phyloP scores from a whole-genome alignment of 2,888 invertebrate species.

The Acanthosoma haemorrhoidale region DNA sequence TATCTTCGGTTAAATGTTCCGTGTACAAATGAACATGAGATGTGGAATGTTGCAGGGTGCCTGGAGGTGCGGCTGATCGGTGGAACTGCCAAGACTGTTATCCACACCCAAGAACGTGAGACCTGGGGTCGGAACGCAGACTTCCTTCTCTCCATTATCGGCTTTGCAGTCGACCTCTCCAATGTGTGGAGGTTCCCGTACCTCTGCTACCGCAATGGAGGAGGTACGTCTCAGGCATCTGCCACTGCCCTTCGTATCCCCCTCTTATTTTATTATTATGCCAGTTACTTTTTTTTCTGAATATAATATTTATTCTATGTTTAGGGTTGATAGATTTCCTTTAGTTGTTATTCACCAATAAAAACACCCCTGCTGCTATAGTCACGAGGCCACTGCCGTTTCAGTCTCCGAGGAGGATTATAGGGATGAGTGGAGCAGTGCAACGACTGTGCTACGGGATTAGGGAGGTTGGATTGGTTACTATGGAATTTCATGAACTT shows the following conservation, averaged over 20 bases:
- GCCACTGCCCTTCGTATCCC: background rate
- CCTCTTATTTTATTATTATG: background rate
- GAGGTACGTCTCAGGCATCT: slow-evolving; percentile 55
- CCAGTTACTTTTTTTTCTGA: background rate
- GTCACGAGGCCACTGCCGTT: too few species aligned
- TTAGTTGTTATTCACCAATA: too few species aligned
- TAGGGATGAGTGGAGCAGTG: too few species aligned
- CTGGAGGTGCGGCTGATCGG: slow-evolving; percentile 35
- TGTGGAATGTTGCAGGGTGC: slow-evolving; percentile 28
- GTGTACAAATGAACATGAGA: too few species aligned
- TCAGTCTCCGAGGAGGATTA: too few species aligned
- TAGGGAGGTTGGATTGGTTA: too few species aligned
- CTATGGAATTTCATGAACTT: too few species aligned
- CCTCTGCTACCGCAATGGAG: slow-evolving; percentile 71
- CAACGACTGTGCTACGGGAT: too few species aligned
- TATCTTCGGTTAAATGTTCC: too few species aligned
- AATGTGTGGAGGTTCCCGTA: slow-evolving; percentile 83
- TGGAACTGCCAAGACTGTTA: slow-evolving; percentile 17
- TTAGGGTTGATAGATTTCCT: background rate
- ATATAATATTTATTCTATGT: background rate
- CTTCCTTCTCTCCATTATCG: slow-evolving; percentile 76
- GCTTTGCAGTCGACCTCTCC: slow-evolving; percentile 77
- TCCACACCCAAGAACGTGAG: slow-evolving; percentile 51
- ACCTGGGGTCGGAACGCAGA: slow-evolving; percentile 78
- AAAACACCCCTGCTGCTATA: too few species aligned